These are phyloP conservation scores for Regulus satrapa DNA, from an alignment of 2,113 vertebrate genomes.

Conservation along the genomic window DNA sequence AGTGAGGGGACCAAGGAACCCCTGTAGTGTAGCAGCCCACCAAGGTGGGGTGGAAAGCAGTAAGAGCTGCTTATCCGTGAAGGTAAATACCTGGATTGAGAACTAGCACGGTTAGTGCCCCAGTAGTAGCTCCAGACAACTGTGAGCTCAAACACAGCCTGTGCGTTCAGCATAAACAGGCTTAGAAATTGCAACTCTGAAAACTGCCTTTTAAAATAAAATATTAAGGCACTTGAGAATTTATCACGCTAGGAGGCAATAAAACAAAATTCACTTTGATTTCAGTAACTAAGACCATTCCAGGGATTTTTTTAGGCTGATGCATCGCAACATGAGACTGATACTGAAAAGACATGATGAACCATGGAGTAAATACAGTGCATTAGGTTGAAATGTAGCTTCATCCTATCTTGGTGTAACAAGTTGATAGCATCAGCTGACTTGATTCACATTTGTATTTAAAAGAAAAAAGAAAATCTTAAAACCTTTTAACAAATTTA, in stretches of 20 bases:
- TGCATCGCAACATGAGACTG: neutral
- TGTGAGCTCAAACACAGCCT: neutral
- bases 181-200: neutral
- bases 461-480: neutral
- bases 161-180: rapidly evolving
- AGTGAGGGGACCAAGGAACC: neutral
- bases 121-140: rapidly evolving
- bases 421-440: neutral
- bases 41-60: too few species aligned
- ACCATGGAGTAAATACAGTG: neutral
- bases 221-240: neutral
- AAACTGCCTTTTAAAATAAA: neutral
- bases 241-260: neutral
- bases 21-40: neutral
- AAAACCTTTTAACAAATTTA: neutral
- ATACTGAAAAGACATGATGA: neutral
- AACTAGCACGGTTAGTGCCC: neutral
- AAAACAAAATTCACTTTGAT: neutral
- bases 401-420: rapidly evolving
- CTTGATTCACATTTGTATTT: neutral
- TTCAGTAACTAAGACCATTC: neutral
- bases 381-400: neutral
- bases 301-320: neutral
- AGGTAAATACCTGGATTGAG: neutral
- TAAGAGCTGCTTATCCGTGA: rapidly evolving